Evolutionary conservation across 2,888 invertebrate species (phyloP).

Genomic region (Smittia sp.): DNA sequence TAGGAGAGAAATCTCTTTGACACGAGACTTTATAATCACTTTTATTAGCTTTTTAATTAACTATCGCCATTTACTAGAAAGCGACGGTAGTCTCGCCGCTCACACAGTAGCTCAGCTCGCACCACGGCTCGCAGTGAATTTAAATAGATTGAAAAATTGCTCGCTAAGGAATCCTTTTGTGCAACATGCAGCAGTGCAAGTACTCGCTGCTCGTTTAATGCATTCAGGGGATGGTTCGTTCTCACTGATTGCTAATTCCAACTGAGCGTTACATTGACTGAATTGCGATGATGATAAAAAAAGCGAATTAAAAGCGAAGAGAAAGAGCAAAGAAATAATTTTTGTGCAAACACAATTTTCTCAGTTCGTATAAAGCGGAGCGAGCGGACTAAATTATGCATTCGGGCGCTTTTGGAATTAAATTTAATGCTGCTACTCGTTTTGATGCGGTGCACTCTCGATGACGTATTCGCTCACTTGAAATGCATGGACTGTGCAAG

Average conservation of each 20-base stretch:
- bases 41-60: slow-evolving; percentile 24
- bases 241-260: slow-evolving; percentile 7
- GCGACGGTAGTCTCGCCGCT: background rate
- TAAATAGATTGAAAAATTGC: slow-evolving; percentile 39
- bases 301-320: too few species aligned
- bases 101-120: too few species aligned
- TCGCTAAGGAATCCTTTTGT: slow-evolving; percentile 32
- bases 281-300: too few species aligned
- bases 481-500: slow-evolving; percentile 33
- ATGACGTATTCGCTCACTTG: slow-evolving; percentile 27
- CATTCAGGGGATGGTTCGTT: background rate
- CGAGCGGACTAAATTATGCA: slow-evolving; percentile 26
- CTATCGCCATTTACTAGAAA: background rate
- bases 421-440: slow-evolving; percentile 27
- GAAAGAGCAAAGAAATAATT: too few species aligned
- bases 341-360: background rate
- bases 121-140: slow-evolving; percentile 14
- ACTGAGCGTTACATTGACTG: too few species aligned
- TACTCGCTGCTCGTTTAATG: background rate
- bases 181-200: background rate
- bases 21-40: slow-evolving; percentile 31
- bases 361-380: background rate
- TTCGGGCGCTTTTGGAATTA: slow-evolving; percentile 35
- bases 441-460: slow-evolving; percentile 26
- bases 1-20: slow-evolving; percentile 11